These are phyloP conservation scores for Neolamprologus fasciatus DNA, from an alignment of 2,113 vertebrate species.

Conservation along the genomic window DNA sequence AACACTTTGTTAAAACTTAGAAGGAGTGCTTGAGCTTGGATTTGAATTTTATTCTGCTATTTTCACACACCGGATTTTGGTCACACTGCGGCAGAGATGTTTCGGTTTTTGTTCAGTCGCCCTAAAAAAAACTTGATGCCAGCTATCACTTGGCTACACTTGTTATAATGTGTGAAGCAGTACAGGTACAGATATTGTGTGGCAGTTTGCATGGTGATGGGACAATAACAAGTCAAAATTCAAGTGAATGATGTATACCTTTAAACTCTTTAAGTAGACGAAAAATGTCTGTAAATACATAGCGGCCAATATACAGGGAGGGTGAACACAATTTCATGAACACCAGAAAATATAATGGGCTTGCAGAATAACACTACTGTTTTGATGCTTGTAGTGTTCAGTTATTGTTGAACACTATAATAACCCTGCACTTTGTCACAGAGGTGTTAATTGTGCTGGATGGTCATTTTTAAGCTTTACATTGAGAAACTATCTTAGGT, in stretches of 20 bases:
- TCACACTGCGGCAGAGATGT: neutral
- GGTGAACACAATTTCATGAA: constrained; percentile 25
- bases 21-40: constrained; percentile 14
- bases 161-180: neutral
- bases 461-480: constrained; percentile 35
- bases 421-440: constrained; percentile 7
- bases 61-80: constrained; percentile 15
- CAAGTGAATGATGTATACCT: constrained; percentile 27
- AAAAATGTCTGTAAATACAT: constrained; percentile 50
- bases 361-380: neutral
- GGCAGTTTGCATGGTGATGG: neutral
- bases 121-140: neutral
- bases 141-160: neutral
- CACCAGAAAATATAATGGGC: neutral
- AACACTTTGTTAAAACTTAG: constrained; percentile 26
- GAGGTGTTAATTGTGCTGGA: neutral
- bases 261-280: constrained; percentile 48
- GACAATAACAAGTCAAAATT: constrained; percentile 25
- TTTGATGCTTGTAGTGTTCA: neutral
- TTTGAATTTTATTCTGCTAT: constrained; percentile 28
- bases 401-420: neutral
- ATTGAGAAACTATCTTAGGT: neutral
- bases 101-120: neutral
- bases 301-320: constrained; percentile 27
- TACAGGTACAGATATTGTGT: neutral